Conservation (phyloP, 2,113 vertebrate species). For the Diphyllodes magnificus region DNA sequence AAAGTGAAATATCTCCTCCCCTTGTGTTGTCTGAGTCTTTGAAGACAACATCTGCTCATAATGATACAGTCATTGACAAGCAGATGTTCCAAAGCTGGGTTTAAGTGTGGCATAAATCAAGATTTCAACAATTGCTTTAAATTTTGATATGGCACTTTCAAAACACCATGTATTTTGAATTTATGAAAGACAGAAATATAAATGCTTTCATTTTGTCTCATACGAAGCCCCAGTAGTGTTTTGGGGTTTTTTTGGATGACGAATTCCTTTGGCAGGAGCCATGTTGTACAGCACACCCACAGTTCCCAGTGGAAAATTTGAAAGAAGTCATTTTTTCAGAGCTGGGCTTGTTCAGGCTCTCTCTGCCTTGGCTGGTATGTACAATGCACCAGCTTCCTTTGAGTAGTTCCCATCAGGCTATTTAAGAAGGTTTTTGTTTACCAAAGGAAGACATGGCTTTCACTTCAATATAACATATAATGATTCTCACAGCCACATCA, state of each 20-base stretch:
- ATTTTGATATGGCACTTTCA: not conserved
- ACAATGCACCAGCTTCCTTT: not conserved
- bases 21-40: conserved; percentile 23
- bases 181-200: not conserved
- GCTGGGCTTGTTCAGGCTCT: not conserved
- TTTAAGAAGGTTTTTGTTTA: not conserved
- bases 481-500: not conserved
- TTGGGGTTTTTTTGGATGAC: not conserved
- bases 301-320: not conserved
- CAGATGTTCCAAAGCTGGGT: conserved; percentile 40
- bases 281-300: not conserved
- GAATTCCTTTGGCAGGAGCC: not conserved
- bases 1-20: not conserved
- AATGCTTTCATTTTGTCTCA: not conserved
- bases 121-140: conserved; percentile 22
- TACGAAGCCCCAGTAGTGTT: not conserved
- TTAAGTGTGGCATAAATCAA: conserved; percentile 1
- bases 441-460: not conserved
- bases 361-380: not conserved
- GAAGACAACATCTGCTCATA: conserved; percentile 51
- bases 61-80: not conserved
- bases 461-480: not conserved
- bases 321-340: not conserved
- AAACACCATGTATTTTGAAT: not conserved
- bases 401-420: not conserved